Percentiles rank a stretch among this genome's conserved stretches.
These are phyloP conservation scores for Pachycephala philippinensis DNA, from an alignment of 2,113 vertebrate species.

Conservation along the genomic window DNA sequence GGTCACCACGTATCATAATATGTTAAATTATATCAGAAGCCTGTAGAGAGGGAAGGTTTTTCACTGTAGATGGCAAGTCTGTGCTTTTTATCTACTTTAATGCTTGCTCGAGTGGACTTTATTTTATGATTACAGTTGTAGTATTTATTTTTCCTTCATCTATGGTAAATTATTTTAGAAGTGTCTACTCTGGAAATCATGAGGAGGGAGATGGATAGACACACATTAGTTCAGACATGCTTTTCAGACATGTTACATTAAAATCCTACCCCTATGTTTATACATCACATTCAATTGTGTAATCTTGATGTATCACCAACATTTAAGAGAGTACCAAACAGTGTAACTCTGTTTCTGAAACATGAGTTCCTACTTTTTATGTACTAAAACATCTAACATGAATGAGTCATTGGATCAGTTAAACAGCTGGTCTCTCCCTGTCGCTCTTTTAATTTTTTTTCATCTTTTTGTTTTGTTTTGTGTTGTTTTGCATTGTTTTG, in stretches of 20 bases:
- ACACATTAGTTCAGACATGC: not conserved
- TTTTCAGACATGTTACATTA: not conserved
- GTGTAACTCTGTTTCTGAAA: not conserved
- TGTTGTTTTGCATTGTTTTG: not conserved
- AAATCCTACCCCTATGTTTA: not conserved
- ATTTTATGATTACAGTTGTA: not conserved
- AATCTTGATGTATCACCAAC: fast-evolving
- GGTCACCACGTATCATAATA: not conserved
- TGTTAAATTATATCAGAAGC: not conserved
- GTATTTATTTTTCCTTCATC: not conserved
- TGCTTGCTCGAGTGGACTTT: not conserved
- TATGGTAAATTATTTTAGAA: not conserved
- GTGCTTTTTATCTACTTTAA: not conserved
- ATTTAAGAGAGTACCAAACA: not conserved
- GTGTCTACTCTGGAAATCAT: not conserved
- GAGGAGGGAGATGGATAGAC: not conserved
- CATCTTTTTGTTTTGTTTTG: not conserved
- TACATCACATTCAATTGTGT: not conserved
- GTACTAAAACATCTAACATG: not conserved
- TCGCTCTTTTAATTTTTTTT: not conserved
- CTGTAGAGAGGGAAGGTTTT: not conserved
- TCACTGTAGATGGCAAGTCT: not conserved
- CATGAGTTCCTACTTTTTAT: not conserved
- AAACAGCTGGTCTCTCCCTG: not conserved
- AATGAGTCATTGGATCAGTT: not conserved